A percentile compares a stretch with the other conserved stretches of the same genome.
Conservation (phyloP, 2,888 invertebrate species). For the Mantis religiosa region DNA sequence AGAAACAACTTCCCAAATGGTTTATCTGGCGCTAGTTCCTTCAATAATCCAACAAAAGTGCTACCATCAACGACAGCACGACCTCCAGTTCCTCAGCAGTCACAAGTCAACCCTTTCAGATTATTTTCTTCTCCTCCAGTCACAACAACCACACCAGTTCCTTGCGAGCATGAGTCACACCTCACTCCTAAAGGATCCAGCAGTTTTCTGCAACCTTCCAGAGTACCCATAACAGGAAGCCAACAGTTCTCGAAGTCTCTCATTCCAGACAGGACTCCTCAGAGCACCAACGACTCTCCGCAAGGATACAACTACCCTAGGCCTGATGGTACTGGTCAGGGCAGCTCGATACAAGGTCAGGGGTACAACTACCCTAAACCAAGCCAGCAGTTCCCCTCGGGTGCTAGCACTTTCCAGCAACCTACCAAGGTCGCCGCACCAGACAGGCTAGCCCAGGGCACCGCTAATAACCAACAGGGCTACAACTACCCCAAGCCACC, state of each 20-base stretch:
- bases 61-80: conserved; percentile 14
- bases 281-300: not conserved
- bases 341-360: not conserved
- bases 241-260: not conserved
- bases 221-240: not conserved
- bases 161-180: not conserved
- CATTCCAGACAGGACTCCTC: not conserved
- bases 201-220: not conserved
- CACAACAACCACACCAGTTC: not conserved
- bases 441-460: not conserved
- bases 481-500: not conserved
- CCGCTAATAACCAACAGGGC: not conserved
- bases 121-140: not conserved
- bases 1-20: not conserved
- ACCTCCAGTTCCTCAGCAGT: not conserved
- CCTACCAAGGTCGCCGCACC: not conserved
- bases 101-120: not conserved
- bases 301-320: not conserved
- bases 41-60: conserved; percentile 31
- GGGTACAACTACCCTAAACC: not conserved
- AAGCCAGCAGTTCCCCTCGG: not conserved
- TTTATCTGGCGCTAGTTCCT: conserved; percentile 34
- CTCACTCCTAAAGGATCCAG: not conserved
- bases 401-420: not conserved
- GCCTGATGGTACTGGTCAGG: not conserved